These are phyloP conservation scores for Autographa gamma DNA, from an alignment of 2,888 invertebrate genomes.

Conservation along the genomic window DNA sequence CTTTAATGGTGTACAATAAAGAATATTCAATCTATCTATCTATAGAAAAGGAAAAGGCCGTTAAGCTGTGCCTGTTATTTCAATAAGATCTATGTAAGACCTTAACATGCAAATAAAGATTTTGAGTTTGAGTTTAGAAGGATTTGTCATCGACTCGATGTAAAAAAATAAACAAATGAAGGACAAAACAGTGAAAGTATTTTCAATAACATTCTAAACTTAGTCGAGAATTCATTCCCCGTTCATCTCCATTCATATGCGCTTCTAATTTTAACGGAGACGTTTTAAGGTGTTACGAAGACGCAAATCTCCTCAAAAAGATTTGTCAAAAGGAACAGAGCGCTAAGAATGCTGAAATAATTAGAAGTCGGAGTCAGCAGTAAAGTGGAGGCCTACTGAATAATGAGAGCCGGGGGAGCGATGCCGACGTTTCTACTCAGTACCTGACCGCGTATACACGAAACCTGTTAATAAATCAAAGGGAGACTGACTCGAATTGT, in stretches of 20 bases:
- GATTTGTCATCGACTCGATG: no score
- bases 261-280: slow-evolving; percentile 46
- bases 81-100: no score
- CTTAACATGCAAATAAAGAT: no score
- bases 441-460: slow-evolving; percentile 11
- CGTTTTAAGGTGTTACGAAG: slow-evolving; percentile 48
- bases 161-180: no score
- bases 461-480: not conserved
- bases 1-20: no score
- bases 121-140: no score
- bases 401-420: slow-evolving; percentile 53
- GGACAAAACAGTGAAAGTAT: not conserved
- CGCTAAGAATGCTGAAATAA: slow-evolving; percentile 66
- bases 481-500: not conserved
- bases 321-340: slow-evolving; percentile 62
- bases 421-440: slow-evolving; percentile 38
- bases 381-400: slow-evolving; percentile 63
- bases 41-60: no score
- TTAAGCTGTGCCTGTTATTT: no score
- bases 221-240: slow-evolving; percentile 23
- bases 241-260: slow-evolving; percentile 35
- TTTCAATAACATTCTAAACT: not conserved
- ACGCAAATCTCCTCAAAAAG: slow-evolving; percentile 54
- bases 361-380: slow-evolving; percentile 63
- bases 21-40: no score